Conservation (phyloP, 2,113 vertebrate species). For the Scolopax mira region DNA sequence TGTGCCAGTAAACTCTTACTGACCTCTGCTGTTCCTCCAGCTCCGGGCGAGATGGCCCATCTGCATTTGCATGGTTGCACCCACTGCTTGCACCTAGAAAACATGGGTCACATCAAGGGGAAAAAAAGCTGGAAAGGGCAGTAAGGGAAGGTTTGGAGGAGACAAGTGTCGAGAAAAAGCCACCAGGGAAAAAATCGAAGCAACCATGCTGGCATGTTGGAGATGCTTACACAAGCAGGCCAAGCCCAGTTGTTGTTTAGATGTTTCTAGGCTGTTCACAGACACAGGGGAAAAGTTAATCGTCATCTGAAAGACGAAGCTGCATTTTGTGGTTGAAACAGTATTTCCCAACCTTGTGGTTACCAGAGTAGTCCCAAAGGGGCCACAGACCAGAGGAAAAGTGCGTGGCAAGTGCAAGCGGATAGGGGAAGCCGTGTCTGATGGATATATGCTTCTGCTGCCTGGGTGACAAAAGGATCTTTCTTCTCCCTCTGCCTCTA, state of each 20-base stretch:
- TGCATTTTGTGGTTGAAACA: conserved; percentile 4
- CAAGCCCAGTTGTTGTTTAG: not conserved
- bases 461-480: not conserved
- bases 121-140: not conserved
- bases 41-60: not conserved
- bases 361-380: not conserved
- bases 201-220: rapidly evolving
- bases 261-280: not conserved
- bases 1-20: not conserved
- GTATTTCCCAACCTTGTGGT: conserved; percentile 17
- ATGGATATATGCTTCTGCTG: not conserved
- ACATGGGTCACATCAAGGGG: rapidly evolving
- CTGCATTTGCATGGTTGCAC: not conserved
- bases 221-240: not conserved
- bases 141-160: not conserved
- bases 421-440: not conserved
- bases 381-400: not conserved
- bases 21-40: not conserved
- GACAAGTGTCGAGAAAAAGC: not conserved
- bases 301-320: conserved; percentile 17
- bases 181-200: not conserved
- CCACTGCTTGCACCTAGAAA: not conserved
- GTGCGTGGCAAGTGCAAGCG: not conserved
- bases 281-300: not conserved
- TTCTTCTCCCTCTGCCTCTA: not conserved